phyloP scores from a whole-genome alignment of 2,113 vertebrate genomes.

The Nothoprocta pentlandii region DNA sequence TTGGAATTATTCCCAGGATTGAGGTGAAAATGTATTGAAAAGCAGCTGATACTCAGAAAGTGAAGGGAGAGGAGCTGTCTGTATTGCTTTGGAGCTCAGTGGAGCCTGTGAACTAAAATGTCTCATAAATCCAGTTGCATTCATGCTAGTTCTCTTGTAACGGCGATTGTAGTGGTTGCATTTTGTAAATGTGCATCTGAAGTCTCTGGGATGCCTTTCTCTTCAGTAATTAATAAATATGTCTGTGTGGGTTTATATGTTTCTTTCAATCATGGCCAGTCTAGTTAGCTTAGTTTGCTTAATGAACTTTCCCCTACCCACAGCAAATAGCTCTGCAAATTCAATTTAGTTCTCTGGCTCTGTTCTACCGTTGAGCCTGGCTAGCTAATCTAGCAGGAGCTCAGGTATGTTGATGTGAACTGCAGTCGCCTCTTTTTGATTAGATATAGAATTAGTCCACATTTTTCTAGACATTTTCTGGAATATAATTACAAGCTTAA shows the following conservation, averaged over 20 bases:
- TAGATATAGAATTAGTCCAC: background rate
- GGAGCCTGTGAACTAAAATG: background rate
- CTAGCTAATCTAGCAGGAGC: background rate
- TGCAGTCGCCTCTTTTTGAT: background rate
- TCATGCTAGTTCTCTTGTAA: background rate
- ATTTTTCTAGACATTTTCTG: background rate
- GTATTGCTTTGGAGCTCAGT: background rate
- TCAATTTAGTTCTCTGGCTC: slow-evolving; percentile 8
- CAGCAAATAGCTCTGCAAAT: slow-evolving; percentile 46
- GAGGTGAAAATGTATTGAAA: background rate
- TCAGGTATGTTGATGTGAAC: background rate
- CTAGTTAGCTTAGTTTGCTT: slow-evolving; percentile 32
- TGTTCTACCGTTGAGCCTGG: background rate
- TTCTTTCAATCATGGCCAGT: background rate
- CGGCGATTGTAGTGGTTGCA: background rate
- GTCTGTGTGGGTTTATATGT: background rate
- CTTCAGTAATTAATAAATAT: background rate
- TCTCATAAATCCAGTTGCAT: slow-evolving; percentile 2
- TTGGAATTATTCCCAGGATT: background rate
- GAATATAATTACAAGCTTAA: background rate
- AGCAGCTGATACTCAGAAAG: background rate
- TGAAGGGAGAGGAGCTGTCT: background rate
- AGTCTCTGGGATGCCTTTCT: background rate
- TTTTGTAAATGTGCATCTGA: slow-evolving; percentile 4
- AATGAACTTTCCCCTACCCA: slow-evolving; percentile 39